Base-by-base conservation (phyloP, 1,140 invertebrate species). In the Bombus impatiens region DNA sequence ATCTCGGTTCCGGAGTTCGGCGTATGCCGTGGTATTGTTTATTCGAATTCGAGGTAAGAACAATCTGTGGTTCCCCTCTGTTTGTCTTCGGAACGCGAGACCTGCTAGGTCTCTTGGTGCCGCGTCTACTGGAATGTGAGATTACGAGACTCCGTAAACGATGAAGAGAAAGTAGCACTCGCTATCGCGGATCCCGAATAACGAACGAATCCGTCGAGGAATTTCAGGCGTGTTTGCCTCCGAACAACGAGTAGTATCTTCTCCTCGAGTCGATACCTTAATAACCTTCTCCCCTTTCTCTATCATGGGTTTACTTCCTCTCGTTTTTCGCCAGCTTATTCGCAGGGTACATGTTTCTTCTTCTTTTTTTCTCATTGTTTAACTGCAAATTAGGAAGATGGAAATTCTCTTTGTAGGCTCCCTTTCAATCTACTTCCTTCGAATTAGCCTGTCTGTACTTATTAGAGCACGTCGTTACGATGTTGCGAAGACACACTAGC, bases 11-110 rank as follows among this genome's bases (percentile, higher is more conserved):
- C 32, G n/a, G 32, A 68, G 75, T 72, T 28, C 40, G 80, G 78
- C 72, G 85, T 82, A 76, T 83, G 78, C 82, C 78, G 65, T 53
- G 80, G 78, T 53, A 81, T 86, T 88, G 90, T 91, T 91, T 91
- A 91, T 89, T 86, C 90, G 86, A 72, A 88, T 91, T 82, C 84
- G 72, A 71, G 81, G 78, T 88, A 91, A 91, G 84, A 90, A 91
- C 86, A 84, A 90, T 90, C 86, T 74, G 79, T 72, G 88, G 75
- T 81, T 83, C 35, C 22, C 18, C 72, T 53, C 53, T 90, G 65
- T 90, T 90, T 90, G 86, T 81, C 72, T 89, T 88, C 42, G 74
- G 70, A 75, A 86, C 71, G 82, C 82, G 88, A 87, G 70, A 88
- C 86, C 78, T 37, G 25, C 81, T 67, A 22, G 44, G 32, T 68